Conservation (phyloP, 2,888 invertebrate genomes). For the Hirtodrosophila trivittata region DNA sequence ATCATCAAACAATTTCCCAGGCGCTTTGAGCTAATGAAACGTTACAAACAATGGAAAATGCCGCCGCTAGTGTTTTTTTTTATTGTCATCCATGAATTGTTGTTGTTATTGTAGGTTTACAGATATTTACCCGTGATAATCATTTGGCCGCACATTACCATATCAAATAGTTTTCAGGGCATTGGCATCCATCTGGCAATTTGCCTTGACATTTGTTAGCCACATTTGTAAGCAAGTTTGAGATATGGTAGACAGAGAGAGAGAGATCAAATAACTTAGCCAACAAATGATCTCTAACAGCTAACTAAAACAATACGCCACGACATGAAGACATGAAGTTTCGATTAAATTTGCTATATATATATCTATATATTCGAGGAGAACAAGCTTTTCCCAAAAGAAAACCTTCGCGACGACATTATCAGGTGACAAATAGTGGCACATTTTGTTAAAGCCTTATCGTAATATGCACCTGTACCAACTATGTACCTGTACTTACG, state of each 20-base stretch:
- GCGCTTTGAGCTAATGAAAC: slow-evolving; percentile 56
- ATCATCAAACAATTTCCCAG: slow-evolving; percentile 42
- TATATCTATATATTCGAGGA: too few relatives aligned
- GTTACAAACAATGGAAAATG: slow-evolving; percentile 58
- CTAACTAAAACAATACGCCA: neutral
- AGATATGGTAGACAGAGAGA: too few relatives aligned
- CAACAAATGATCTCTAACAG: slow-evolving; percentile 9
- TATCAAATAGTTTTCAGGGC: slow-evolving; percentile 53
- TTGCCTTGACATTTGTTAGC: slow-evolving; percentile 48
- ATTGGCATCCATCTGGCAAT: slow-evolving; percentile 34
- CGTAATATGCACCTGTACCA: slow-evolving; percentile 29
- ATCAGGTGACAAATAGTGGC: too few relatives aligned
- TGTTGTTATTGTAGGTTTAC: slow-evolving; percentile 24
- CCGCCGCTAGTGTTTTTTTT: slow-evolving; percentile 34
- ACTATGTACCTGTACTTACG: slow-evolving; percentile 23
- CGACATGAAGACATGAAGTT: neutral
- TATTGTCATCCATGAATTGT: slow-evolving; percentile 36
- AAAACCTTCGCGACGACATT: too few relatives aligned
- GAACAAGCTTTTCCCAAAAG: too few relatives aligned
- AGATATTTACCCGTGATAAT: slow-evolving; percentile 55
- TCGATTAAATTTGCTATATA: too few relatives aligned
- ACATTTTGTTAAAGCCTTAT: slow-evolving; percentile 27
- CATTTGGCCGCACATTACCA: slow-evolving; percentile 57
- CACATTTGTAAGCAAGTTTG: slow-evolving; percentile 3
- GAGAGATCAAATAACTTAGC: slow-evolving; percentile 14